Conservation (phyloP, 2,113 vertebrate species). For the Excalfactoria chinensis region DNA sequence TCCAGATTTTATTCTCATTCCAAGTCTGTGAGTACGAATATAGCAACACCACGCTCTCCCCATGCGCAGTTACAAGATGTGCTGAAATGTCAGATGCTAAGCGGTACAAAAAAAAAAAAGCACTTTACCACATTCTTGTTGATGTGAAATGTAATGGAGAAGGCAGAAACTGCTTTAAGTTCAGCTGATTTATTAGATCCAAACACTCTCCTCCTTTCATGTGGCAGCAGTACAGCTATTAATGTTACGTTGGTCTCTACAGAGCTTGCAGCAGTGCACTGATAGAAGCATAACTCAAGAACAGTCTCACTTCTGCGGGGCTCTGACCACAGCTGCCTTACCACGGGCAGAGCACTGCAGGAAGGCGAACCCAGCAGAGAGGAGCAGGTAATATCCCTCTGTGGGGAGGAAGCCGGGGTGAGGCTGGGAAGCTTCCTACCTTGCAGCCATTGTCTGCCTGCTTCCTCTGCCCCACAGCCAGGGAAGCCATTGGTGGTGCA, state of each 20-base stretch:
- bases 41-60: constrained; percentile 44
- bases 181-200: constrained; percentile 14
- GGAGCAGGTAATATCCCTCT: constrained; percentile 40
- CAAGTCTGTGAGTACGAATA: constrained; percentile 50
- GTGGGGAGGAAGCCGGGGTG: constrained; percentile 38
- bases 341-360: background rate
- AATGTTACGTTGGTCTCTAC: background rate
- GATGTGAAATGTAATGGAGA: background rate
- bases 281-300: background rate
- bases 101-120: background rate
- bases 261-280: background rate
- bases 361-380: background rate
- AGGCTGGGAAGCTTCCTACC: constrained; percentile 47
- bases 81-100: constrained; percentile 49
- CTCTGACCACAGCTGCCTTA: accelerated
- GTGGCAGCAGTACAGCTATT: background rate
- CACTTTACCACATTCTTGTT: background rate
- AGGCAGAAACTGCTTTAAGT: constrained; percentile 7
- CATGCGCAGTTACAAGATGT: constrained; percentile 19
- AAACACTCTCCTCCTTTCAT: background rate
- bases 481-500: background rate
- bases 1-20: constrained; percentile 49
- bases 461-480: background rate
- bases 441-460: constrained; percentile 14
- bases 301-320: background rate